Evolutionary conservation across 1,140 invertebrate species (phyloP).

Genomic region (Calephelis nemesis): DNA sequence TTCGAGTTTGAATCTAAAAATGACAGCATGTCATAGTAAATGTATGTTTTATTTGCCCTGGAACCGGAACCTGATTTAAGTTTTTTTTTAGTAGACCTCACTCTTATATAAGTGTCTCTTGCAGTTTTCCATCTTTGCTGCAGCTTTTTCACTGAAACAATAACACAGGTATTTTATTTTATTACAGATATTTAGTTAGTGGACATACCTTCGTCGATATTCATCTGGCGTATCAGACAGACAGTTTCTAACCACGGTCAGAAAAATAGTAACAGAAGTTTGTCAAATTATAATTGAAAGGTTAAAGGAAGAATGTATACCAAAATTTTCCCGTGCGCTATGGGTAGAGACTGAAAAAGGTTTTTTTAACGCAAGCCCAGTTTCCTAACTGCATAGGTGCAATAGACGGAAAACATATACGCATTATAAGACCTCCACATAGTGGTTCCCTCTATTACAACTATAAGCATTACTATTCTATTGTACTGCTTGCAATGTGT

Average conservation of each 20-base stretch:
- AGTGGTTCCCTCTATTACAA: constrained; percentile 30
- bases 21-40: constrained; percentile 34
- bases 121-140: constrained; percentile 31
- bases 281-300: constrained; percentile 34
- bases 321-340: constrained; percentile 32
- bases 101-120: constrained; percentile 32
- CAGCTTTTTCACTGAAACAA: constrained; percentile 32
- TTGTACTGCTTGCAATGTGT: constrained; percentile 28
- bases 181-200: constrained; percentile 32
- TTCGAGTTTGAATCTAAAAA: constrained; percentile 35
- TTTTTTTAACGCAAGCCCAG: constrained; percentile 32
- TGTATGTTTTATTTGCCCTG: constrained; percentile 30
- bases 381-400: constrained; percentile 35
- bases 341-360: constrained; percentile 32
- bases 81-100: constrained; percentile 31
- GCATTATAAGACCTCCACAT: constrained; percentile 30
- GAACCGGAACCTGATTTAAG: constrained; percentile 28
- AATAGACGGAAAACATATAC: constrained; percentile 29
- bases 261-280: constrained; percentile 30
- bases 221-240: constrained; percentile 37
- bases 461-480: constrained; percentile 30
- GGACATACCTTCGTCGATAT: constrained; percentile 36
- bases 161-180: constrained; percentile 28
- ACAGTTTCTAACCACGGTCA: constrained; percentile 32
- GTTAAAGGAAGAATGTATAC: constrained; percentile 33